Conservation (phyloP, 2,888 invertebrate genomes). For the Saturnia pavonia region DNA sequence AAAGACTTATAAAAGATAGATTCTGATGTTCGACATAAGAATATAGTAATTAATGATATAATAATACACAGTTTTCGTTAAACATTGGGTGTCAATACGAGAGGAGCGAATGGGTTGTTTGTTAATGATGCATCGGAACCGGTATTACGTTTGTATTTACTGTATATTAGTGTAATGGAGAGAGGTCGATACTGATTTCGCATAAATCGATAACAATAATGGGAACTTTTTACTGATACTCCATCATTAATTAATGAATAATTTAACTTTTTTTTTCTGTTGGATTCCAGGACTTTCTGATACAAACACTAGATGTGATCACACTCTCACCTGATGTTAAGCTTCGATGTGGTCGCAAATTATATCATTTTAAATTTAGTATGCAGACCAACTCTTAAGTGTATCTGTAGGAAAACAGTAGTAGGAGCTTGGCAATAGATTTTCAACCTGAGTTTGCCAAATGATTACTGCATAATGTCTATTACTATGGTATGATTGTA, state of each 20-base stretch:
- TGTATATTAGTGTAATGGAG: conserved; percentile 30
- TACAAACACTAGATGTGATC: too few relatives aligned
- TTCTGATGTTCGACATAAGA: background rate
- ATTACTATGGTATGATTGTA: background rate
- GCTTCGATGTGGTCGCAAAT: too few relatives aligned
- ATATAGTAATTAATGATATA: background rate
- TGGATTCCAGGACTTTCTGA: too few relatives aligned
- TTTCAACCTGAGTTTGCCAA: background rate
- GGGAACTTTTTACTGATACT: background rate
- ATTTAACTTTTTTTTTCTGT: too few relatives aligned
- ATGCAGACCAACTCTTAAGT: background rate
- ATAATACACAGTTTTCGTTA: conserved; percentile 18
- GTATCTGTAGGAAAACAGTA: background rate
- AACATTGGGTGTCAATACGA: conserved; percentile 53
- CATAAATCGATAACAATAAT: background rate
- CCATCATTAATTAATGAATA: too few relatives aligned
- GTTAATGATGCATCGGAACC: conserved; percentile 67
- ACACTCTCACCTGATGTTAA: too few relatives aligned
- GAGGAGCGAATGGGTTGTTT: conserved; percentile 47
- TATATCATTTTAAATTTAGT: background rate
- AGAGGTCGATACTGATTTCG: background rate
- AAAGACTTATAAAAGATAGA: background rate
- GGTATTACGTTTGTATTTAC: conserved; percentile 46
- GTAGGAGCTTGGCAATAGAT: background rate
- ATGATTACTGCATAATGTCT: background rate